Conservation (phyloP, 2,797 vertebrate genomes). For the Carduelis carduelis region DNA sequence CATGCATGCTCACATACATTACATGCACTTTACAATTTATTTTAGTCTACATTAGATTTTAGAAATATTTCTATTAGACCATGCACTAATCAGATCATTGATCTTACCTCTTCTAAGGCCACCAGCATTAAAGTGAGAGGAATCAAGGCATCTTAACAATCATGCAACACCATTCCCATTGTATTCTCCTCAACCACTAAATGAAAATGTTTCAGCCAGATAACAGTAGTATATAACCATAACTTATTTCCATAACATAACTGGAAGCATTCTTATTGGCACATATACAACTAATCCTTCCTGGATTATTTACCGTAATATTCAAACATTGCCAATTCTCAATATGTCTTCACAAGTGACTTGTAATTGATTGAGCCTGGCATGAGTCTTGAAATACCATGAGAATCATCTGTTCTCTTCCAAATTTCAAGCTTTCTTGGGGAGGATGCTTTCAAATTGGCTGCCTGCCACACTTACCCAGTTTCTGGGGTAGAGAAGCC, state of each 20-base stretch:
- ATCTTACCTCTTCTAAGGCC: not conserved
- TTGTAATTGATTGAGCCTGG: conserved; percentile 58
- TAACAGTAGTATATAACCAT: not conserved
- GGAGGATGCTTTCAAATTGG: conserved; percentile 38
- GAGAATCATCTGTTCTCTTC: conserved; percentile 63
- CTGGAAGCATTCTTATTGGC: not conserved
- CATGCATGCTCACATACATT: not conserved
- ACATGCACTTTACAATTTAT: not conserved
- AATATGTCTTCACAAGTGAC: conserved; percentile 37
- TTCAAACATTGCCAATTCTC: conserved; percentile 19
- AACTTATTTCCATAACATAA: not conserved
- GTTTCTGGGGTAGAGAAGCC: conserved; percentile 27
- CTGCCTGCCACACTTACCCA: conserved; percentile 46
- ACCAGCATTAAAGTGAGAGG: not conserved
- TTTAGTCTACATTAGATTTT: not conserved
- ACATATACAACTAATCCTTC: not conserved
- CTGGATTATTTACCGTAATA: conserved; percentile 18
- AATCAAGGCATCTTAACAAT: not conserved
- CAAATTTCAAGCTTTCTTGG: conserved; percentile 54
- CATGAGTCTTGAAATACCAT: conserved; percentile 16
- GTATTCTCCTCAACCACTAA: not conserved
- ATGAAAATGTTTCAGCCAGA: not conserved
- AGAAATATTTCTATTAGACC: not conserved
- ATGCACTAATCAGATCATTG: not conserved
- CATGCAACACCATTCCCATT: not conserved